These are phyloP conservation scores for Achlya flavicornis DNA, from an alignment of 2,888 invertebrate genomes.

Conservation along the genomic window DNA sequence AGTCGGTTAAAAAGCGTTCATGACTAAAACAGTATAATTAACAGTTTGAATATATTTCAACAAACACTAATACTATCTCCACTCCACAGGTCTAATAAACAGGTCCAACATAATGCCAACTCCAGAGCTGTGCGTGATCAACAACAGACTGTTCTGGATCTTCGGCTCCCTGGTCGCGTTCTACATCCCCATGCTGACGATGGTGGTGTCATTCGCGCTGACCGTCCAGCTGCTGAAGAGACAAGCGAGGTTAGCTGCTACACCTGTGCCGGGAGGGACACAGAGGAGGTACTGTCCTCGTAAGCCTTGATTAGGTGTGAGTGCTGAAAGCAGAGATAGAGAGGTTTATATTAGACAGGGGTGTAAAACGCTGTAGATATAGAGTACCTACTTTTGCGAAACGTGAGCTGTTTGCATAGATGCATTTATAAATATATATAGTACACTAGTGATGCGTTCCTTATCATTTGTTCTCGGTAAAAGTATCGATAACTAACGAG, in stretches of 20 bases:
- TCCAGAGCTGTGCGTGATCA: conserved; percentile 90
- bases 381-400: too few relatives aligned
- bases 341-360: too few relatives aligned
- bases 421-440: too few relatives aligned
- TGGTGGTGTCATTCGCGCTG: conserved; percentile 95
- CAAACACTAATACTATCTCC: not conserved
- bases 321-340: not conserved
- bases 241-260: conserved; percentile 88
- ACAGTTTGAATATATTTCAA: not conserved
- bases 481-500: too few relatives aligned
- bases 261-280: conserved; percentile 73
- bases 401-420: too few relatives aligned
- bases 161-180: conserved; percentile 97
- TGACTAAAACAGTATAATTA: not conserved
- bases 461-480: too few relatives aligned
- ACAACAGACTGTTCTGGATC: conserved; percentile 93
- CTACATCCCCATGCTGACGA: conserved; percentile 97
- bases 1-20: not conserved
- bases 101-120: conserved; percentile 92
- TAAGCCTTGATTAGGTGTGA: not conserved
- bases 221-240: conserved; percentile 94
- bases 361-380: too few relatives aligned
- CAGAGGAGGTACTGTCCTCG: conserved; percentile 59
- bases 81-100: conserved; percentile 87
- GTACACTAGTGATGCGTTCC: too few relatives aligned